Evolutionary conservation across 2,797 vertebrate species (phyloP), one percentile per base, ranked within the genome.

Genomic region (Acanthiza pusilla): DNA sequence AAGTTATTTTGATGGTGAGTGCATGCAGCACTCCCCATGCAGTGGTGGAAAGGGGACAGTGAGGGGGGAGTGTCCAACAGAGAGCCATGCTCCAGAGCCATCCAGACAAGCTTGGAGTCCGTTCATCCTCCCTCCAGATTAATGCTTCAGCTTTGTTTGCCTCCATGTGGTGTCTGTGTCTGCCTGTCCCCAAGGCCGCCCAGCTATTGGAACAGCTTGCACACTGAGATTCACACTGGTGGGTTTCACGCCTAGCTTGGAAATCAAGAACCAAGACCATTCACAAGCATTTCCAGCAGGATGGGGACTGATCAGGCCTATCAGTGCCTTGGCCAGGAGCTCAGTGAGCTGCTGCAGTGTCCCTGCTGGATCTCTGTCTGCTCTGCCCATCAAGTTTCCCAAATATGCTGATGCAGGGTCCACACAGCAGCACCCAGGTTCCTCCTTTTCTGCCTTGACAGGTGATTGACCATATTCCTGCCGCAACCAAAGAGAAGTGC

Each of bases 291-390:
- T 47, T 43, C 47, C 58, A 47, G 72, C 11, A 3, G 36, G 43
- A 16, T 40, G 26, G 50, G 38, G 21, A 50, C 47, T 40, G 54
- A 47, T 18, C 16, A 50, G 68, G n/a, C 21, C 14, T 22, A 40
- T 47, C 30, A 10, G 7, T 61, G 21, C 43, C 34, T 94, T 40
- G 25, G 38, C 74, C 85, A 79, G 74, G 47, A 95, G 48, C 48
- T 60, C 43, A 10, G 2, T 43, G 66, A 82, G 68, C 40, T 0
- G 0, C 62, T 8, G 3, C 7, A 0, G 54, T 57, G n/a, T 30
- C 47, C n/a, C n/a, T 4, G 4, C 42, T 34, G 42, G 15, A 11
- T 72, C 43, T 81, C 74, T 68, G 4, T 81, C 74, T 62, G 51
- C n/a, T 62, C 77, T 73, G 63, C 32, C 70, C 45, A 53, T 26